Evolutionary conservation across 2,797 vertebrate genomes (phyloP).

Genomic region (Furcifer pardalis): DNA sequence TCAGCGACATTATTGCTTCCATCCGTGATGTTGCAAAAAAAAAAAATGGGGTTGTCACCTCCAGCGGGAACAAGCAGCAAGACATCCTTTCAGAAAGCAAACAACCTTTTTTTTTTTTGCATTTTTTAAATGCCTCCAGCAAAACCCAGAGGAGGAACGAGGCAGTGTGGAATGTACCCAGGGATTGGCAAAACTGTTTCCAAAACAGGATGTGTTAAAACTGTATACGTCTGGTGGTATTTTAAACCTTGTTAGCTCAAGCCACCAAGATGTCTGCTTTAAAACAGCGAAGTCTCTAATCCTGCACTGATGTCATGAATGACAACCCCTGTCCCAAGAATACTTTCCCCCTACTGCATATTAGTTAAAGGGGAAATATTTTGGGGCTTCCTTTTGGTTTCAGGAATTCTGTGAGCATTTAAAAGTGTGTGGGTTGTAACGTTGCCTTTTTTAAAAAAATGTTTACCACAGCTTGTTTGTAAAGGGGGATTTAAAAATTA

Average conservation of each 20-base stretch:
- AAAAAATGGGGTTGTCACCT: neutral
- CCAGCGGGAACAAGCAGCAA: neutral
- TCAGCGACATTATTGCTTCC: neutral
- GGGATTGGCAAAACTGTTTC: constrained; percentile 25
- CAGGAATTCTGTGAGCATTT: neutral
- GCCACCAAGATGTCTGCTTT: neutral
- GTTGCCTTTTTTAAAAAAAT: neutral
- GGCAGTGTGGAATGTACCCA: constrained; percentile 44
- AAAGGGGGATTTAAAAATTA: neutral
- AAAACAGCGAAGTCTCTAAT: neutral
- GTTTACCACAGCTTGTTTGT: neutral
- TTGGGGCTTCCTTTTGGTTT: constrained; percentile 1
- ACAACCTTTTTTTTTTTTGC: constrained; percentile 52
- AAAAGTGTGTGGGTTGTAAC: neutral
- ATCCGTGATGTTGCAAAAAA: constrained; percentile 7
- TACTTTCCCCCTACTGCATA: neutral
- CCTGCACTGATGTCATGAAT: neutral
- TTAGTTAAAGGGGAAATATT: neutral
- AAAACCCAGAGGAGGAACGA: constrained; percentile 67
- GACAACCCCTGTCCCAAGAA: neutral
- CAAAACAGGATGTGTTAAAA: constrained; percentile 34
- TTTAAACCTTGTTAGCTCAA: neutral
- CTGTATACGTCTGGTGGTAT: neutral
- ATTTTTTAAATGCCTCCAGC: constrained; percentile 69
- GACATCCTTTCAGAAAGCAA: constrained; percentile 57